Evolutionary conservation across 2,888 invertebrate genomes (phyloP), one percentile per base, ranked within the genome.

Genomic region (Dione vanillae): DNA sequence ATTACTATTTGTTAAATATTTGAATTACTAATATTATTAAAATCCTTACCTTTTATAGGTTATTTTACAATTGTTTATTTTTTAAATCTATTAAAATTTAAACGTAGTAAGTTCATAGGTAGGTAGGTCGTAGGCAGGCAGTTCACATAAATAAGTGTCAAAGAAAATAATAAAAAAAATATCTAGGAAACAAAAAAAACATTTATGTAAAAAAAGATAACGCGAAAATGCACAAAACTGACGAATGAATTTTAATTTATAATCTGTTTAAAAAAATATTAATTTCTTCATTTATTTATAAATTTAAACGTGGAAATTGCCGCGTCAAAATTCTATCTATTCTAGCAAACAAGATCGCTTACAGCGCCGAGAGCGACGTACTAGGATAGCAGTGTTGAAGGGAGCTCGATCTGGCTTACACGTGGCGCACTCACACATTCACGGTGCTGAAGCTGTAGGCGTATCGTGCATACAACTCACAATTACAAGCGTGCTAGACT

Each of bases 401-500:
- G 74, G 78, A 74, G 71, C 52, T 71, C 74, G 73, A 65, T 74
- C 72, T 67, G 73, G 76, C 75, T 81, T 82, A 82, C 82, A 82
- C 81, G 82, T 82, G 81, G 78, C 77, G 67, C 83, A 85, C 89
- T 70, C 88, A 87, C 89, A 90, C 89, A 80, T 19, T 40, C 41
- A 43, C 69, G 58, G 54, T 56, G 65, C 66, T 69, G 68, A 65
- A 62, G 73, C 62, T 74, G 74, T 77, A 74, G 72, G 67, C 65
- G 72, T 72, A 75, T 72, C 73, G 77, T 78, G 80, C 69, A 77
- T 74, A 79, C 71, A 70, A 70, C 76, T 65, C 77, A 78, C 79
- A 79, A 78, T 82, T 85, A 87, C 84, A 89, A 79, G 82, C 82
- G 84, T 86, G 85, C 80, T 78, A 86, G 86, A 87, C 85, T 85